Percentiles rank a stretch among this genome's conserved stretches.
These are phyloP conservation scores for Phaenicophaeus curvirostris DNA, from an alignment of 2,797 vertebrate species.

Conservation along the genomic window DNA sequence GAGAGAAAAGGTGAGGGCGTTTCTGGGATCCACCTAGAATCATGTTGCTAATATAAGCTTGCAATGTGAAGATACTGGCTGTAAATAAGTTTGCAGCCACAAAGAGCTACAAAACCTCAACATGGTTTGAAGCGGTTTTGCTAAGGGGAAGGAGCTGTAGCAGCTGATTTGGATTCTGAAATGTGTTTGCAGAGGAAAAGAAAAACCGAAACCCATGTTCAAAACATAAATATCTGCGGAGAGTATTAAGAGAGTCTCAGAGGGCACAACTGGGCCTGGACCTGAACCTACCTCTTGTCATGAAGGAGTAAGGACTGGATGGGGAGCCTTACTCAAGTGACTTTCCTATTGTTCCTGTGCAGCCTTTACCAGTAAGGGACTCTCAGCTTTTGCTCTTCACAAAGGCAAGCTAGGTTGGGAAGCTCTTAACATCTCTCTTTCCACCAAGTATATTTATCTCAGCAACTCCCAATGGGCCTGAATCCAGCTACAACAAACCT, in stretches of 20 bases:
- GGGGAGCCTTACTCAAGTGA: not conserved
- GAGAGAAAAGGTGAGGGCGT: not conserved
- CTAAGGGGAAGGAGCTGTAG: not conserved
- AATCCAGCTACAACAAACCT: slow-evolving; percentile 5
- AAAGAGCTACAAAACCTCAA: not conserved
- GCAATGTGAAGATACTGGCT: not conserved
- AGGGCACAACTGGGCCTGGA: not conserved
- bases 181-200: not conserved
- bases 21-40: not conserved
- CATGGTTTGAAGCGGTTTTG: not conserved
- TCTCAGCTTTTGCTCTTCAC: not conserved
- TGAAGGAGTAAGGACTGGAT: not conserved
- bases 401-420: not conserved
- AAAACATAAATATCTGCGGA: not conserved
- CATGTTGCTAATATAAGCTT: not conserved
- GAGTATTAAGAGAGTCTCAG: not conserved
- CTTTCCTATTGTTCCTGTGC: not conserved
- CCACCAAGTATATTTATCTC: not conserved
- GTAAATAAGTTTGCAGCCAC: not conserved
- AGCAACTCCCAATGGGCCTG: not conserved
- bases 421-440: not conserved
- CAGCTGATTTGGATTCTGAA: not conserved
- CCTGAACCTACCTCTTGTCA: not conserved
- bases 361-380: not conserved
- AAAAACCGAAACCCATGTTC: not conserved